Percentiles rank a stretch among this genome's conserved stretches.
Conservation (phyloP, 2,888 invertebrate species). For the Laothoe populi region DNA sequence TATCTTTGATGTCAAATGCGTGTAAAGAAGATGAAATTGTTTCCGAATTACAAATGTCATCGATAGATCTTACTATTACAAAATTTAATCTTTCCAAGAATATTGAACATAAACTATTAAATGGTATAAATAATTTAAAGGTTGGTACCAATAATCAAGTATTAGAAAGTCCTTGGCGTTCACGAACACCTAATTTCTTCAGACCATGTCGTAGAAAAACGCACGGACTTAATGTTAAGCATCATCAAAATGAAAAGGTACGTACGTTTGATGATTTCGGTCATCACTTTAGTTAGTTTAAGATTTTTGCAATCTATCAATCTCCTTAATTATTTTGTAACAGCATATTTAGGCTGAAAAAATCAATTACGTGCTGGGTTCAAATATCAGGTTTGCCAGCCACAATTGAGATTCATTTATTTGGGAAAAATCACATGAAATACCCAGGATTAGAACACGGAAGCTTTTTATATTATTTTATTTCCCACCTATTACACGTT, state of each 20-base stretch:
- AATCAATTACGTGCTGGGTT: too few relatives aligned
- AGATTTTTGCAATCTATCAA: too few relatives aligned
- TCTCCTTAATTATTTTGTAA: too few relatives aligned
- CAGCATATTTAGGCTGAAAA: too few relatives aligned
- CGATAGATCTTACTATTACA: conserved; percentile 19
- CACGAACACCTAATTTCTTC: conserved; percentile 66
- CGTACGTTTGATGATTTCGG: conserved; percentile 25
- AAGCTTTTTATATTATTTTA: too few relatives aligned
- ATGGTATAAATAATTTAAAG: conserved; percentile 34
- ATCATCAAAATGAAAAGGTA: conserved; percentile 42
- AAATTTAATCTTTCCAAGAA: conserved; percentile 11
- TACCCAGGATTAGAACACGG: too few relatives aligned
- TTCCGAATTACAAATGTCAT: background rate
- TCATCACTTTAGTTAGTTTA: conserved; percentile 14
- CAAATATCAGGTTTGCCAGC: too few relatives aligned
- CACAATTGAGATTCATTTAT: too few relatives aligned
- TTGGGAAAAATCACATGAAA: too few relatives aligned
- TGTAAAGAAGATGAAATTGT: conserved; percentile 11
- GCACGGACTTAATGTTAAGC: conserved; percentile 27
- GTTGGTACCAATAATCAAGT: conserved; percentile 79
- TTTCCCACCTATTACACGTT: too few relatives aligned
- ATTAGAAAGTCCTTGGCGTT: conserved; percentile 85
- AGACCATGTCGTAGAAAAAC: conserved; percentile 64
- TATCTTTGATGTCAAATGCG: conserved; percentile 10
- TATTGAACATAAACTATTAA: too few relatives aligned